A percentile compares a stretch with the other conserved stretches of the same genome.
These are phyloP conservation scores for Trachelus troglodyta DNA, from an alignment of 2,888 invertebrate genomes.

Conservation along the genomic window DNA sequence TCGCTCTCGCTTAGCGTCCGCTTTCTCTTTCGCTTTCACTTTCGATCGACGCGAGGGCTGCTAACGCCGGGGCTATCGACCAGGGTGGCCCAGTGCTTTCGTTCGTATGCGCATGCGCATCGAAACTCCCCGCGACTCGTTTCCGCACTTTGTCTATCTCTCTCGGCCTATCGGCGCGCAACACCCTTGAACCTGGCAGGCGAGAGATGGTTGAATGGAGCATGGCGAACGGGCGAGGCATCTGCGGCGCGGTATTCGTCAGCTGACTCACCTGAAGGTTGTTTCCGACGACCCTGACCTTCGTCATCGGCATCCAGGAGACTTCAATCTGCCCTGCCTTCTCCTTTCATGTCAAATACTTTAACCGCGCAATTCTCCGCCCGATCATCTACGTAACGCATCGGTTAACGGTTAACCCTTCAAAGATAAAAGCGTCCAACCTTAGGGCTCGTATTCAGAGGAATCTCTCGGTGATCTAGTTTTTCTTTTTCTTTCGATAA, in stretches of 20 bases:
- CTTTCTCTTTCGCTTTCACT: conserved; percentile 40
- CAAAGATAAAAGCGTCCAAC: no score
- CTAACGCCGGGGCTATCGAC: conserved; percentile 32
- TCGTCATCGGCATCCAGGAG: neutral
- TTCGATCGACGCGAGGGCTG: conserved; percentile 36
- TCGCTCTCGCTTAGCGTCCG: conserved; percentile 22
- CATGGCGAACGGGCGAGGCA: neutral
- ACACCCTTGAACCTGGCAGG: neutral
- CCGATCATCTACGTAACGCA: no score
- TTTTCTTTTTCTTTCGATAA: no score
- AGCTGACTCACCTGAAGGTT: conserved; percentile 2
- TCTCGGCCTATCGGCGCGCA: neutral
- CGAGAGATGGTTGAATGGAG: neutral
- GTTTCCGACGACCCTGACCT: conserved; percentile 2
- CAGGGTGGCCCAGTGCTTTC: neutral
- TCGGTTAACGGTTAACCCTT: no score
- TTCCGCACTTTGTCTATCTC: neutral
- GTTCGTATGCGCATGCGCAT: neutral
- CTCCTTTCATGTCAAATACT: no score
- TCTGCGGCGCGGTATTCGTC: neutral
- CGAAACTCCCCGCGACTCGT: no score
- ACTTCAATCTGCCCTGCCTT: no score
- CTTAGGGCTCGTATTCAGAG: no score
- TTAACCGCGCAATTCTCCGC: no score
- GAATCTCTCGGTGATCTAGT: no score